phyloP scores from a whole-genome alignment of 2,797 vertebrate species.

The Agapornis canus region DNA sequence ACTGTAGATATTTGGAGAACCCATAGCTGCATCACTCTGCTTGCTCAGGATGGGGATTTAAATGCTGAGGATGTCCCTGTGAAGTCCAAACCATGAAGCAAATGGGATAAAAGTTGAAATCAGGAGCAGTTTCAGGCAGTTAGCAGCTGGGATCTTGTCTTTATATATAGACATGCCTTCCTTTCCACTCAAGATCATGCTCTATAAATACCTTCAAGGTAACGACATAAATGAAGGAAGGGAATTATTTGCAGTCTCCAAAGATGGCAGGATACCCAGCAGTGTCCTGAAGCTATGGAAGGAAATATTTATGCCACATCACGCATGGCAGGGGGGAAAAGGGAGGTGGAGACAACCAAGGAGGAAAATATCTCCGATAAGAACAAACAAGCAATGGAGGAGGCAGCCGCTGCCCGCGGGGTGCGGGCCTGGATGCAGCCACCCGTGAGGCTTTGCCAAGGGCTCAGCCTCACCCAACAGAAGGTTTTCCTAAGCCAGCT shows the following conservation, averaged over 20 bases:
- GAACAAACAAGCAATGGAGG: neutral
- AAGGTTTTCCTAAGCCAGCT: neutral
- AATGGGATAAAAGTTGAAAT: neutral
- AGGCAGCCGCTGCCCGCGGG: neutral
- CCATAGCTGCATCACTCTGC: neutral
- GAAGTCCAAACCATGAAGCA: neutral
- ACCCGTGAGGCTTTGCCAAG: neutral
- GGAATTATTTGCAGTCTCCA: conserved; percentile 72
- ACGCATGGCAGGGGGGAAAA: neutral
- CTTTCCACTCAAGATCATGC: conserved; percentile 21
- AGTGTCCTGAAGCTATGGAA: conserved; percentile 71
- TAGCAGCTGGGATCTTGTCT: conserved; percentile 13
- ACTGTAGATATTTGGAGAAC: neutral
- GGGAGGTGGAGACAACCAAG: neutral
- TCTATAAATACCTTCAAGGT: conserved; percentile 75
- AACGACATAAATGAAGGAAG: conserved; percentile 72
- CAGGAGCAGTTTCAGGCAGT: neutral
- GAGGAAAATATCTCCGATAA: neutral
- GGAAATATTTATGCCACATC: conserved; percentile 64
- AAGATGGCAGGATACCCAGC: conserved; percentile 66
- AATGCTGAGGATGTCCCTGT: neutral
- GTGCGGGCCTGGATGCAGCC: neutral
- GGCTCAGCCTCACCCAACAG: neutral
- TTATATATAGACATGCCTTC: conserved; percentile 55
- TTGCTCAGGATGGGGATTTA: neutral